phyloP scores from a whole-genome alignment of 2,888 invertebrate genomes.

The Drosophila greeni region DNA sequence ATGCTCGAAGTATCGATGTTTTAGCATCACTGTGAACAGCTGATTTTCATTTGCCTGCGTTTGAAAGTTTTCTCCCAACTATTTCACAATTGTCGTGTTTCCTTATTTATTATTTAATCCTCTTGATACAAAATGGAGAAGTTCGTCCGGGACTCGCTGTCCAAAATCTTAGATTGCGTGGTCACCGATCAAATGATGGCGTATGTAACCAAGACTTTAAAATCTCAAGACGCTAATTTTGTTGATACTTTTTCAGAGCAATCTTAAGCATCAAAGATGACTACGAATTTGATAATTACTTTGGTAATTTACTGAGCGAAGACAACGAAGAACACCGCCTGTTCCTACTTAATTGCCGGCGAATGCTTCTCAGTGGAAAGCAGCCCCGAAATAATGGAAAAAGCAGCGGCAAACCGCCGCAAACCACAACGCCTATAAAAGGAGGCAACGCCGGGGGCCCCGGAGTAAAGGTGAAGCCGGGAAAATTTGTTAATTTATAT shows the following conservation, averaged over 20 bases:
- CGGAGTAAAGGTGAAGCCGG: conserved; percentile 80
- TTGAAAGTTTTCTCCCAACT: background rate
- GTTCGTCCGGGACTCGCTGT: conserved; percentile 84
- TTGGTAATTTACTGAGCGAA: conserved; percentile 86
- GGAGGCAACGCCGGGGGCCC: background rate
- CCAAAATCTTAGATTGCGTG: conserved; percentile 83
- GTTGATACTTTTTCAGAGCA: conserved; percentile 81
- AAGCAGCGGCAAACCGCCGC: conserved; percentile 20
- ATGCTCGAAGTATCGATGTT: too few species aligned
- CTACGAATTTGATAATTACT: conserved; percentile 87
- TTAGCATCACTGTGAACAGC: conserved; percentile 17
- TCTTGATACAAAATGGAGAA: conserved; percentile 80
- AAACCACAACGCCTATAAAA: conserved; percentile 9
- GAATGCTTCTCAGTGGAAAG: conserved; percentile 80
- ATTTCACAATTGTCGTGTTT: conserved; percentile 17
- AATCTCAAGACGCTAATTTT: background rate
- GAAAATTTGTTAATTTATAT: conserved; percentile 87
- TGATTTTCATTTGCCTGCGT: conserved; percentile 10
- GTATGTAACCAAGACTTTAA: conserved; percentile 78
- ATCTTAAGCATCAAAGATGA: conserved; percentile 85
- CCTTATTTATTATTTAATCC: too few species aligned
- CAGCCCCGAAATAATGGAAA: conserved; percentile 49
- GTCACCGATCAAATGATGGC: conserved; percentile 85
- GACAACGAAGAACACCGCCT: conserved; percentile 83
- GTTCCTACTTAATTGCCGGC: conserved; percentile 83